phyloP scores from a whole-genome alignment of 2,888 invertebrate genomes.

The Drosophila formosana region DNA sequence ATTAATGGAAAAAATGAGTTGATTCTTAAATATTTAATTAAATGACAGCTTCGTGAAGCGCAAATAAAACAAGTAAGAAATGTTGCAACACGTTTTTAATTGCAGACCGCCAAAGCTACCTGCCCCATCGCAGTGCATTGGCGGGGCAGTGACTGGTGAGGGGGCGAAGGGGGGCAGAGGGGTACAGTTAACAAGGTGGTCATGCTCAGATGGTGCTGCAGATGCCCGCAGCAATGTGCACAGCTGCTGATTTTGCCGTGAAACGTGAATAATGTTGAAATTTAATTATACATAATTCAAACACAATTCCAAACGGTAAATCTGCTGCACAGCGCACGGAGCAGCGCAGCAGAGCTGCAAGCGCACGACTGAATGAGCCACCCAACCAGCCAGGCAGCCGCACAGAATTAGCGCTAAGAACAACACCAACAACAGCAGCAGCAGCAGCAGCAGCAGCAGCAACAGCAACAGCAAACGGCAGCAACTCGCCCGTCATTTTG shows the following conservation, averaged over 20 bases:
- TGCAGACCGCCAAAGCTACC: not conserved
- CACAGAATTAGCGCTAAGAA: constrained; percentile 40
- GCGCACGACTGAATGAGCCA: constrained; percentile 58
- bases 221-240: constrained; percentile 24
- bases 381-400: constrained; percentile 43
- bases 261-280: constrained; percentile 70
- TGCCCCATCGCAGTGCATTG: not conserved
- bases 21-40: too few species aligned
- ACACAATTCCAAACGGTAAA: constrained; percentile 63
- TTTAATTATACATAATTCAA: constrained; percentile 78
- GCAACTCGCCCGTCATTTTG: constrained; percentile 41
- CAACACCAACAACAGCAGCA: constrained; percentile 4
- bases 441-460: constrained; percentile 21
- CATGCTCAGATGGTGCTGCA: constrained; percentile 13
- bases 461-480: constrained; percentile 3
- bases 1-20: too few species aligned
- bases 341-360: constrained; percentile 16
- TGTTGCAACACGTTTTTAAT: not conserved
- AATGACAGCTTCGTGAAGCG: too few species aligned
- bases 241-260: constrained; percentile 47
- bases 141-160: not conserved
- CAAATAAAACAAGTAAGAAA: too few species aligned
- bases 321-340: constrained; percentile 21
- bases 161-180: not conserved
- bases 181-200: constrained; percentile 3